Conservation (phyloP, 1,140 invertebrate species). For the Polyergus mexicanus region DNA sequence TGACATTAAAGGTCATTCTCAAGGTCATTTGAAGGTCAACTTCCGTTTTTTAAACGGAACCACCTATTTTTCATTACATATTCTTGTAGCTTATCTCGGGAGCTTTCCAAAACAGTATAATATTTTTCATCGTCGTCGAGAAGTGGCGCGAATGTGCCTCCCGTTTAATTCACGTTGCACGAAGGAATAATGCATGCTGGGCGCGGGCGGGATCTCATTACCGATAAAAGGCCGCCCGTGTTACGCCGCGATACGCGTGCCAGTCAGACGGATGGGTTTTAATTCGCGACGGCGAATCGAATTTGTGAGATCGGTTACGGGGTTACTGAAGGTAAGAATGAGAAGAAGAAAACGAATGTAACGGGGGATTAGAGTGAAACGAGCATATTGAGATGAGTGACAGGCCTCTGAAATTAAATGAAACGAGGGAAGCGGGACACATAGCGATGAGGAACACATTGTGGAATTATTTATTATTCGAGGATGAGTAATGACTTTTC, state of each 20-base stretch:
- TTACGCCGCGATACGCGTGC: conserved; percentile 63
- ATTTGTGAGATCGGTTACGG: conserved; percentile 51
- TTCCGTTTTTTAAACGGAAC: too few species aligned
- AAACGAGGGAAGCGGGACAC: conserved; percentile 38
- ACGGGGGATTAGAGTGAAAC: conserved; percentile 61
- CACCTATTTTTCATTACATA: too few species aligned
- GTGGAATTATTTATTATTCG: conserved; percentile 49
- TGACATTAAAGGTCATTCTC: too few species aligned
- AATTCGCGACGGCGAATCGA: conserved; percentile 63
- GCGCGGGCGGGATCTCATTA: conserved; percentile 68
- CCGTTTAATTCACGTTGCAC: conserved; percentile 71
- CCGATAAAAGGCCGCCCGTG: conserved; percentile 67
- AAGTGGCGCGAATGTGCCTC: conserved; percentile 59
- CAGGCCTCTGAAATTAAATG: conserved; percentile 51
- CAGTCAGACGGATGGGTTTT: conserved; percentile 58
- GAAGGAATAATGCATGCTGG: conserved; percentile 66
- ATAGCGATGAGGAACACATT: background rate
- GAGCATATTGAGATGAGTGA: conserved; percentile 39
- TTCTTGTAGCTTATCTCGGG: too few species aligned
- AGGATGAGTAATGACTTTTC: conserved; percentile 37
- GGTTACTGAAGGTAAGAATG: background rate
- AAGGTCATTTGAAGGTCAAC: too few species aligned
- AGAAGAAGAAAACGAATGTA: conserved; percentile 45
- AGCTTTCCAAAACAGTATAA: too few species aligned
- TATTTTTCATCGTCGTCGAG: conserved; percentile 72